Evolutionary conservation across 2,113 vertebrate genomes (phyloP).

Genomic region (Heterochromis multidens): DNA sequence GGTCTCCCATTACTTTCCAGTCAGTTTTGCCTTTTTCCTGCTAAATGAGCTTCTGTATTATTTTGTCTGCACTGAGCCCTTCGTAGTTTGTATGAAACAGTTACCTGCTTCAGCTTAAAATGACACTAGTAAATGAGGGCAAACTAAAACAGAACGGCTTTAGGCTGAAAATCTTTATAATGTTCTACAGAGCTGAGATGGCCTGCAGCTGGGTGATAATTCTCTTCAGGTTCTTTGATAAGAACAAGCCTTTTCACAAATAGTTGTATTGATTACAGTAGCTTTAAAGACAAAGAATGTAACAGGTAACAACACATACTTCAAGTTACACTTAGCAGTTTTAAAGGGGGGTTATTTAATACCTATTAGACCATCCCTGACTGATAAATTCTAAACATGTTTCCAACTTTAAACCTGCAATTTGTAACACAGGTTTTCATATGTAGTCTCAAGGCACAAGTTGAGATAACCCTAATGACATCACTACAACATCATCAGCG

Average conservation of each 20-base stretch:
- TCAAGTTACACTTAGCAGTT: not conserved
- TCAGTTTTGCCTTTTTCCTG: not conserved
- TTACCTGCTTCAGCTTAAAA: not conserved
- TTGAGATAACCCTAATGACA: not conserved
- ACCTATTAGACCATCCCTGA: not conserved
- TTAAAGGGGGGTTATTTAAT: not conserved
- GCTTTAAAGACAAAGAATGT: not conserved
- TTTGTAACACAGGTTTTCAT: not conserved
- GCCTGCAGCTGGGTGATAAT: not conserved
- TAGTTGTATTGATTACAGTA: not conserved
- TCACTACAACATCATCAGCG: not conserved
- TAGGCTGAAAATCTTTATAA: not conserved
- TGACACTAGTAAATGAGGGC: not conserved
- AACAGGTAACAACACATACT: not conserved
- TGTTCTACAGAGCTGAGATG: not conserved
- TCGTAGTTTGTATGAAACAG: not conserved
- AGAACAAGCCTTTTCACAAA: not conserved
- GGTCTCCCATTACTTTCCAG: not conserved
- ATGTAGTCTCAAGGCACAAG: not conserved
- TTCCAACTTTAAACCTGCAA: not conserved
- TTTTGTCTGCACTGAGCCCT: not conserved
- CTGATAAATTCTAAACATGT: not conserved
- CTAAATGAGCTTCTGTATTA: not conserved
- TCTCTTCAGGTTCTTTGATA: not conserved
- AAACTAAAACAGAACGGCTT: not conserved